Conservation (phyloP, 37 sponge, comb jelly and placozoan species). For the Tethya wilhelma region DNA sequence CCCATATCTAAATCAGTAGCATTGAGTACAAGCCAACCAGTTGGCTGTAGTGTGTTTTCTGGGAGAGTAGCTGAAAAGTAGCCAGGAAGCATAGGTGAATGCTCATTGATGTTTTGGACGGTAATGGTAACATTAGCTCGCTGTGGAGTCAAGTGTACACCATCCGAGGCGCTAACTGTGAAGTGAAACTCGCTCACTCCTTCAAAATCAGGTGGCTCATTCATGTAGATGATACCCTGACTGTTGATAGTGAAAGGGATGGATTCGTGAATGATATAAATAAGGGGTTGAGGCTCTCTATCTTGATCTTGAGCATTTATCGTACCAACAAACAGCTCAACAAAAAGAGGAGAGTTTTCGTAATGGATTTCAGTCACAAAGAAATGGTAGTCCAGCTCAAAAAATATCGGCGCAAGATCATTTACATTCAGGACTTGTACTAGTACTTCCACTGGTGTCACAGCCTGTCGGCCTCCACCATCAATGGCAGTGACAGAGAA, state of each 20-base stretch:
- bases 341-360: neutral
- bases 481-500: conserved; percentile 50
- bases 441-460: conserved; percentile 3
- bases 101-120: conserved; percentile 45
- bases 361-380: conserved; percentile 23
- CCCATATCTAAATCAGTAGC: conserved; percentile 36
- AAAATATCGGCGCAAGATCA: conserved; percentile 44
- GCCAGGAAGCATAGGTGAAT: conserved; percentile 30
- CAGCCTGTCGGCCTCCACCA: conserved; percentile 43
- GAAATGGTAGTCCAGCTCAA: conserved; percentile 21
- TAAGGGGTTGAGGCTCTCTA: neutral
- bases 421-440: conserved; percentile 30
- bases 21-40: conserved; percentile 33
- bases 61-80: conserved; percentile 15
- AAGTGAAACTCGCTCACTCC: conserved; percentile 16
- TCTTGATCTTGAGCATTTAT: conserved; percentile 39
- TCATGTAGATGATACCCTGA: conserved; percentile 29
- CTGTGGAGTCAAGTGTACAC: conserved; percentile 6
- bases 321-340: neutral
- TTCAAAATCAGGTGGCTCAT: conserved; percentile 56
- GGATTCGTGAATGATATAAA: neutral
- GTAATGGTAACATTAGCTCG: conserved; percentile 36
- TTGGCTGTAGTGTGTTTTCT: conserved; percentile 43
- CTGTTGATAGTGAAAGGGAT: conserved; percentile 29
- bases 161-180: conserved; percentile 46